Evolutionary conservation across 2,797 vertebrate species (phyloP).

Genomic region (Borostomias antarcticus): DNA sequence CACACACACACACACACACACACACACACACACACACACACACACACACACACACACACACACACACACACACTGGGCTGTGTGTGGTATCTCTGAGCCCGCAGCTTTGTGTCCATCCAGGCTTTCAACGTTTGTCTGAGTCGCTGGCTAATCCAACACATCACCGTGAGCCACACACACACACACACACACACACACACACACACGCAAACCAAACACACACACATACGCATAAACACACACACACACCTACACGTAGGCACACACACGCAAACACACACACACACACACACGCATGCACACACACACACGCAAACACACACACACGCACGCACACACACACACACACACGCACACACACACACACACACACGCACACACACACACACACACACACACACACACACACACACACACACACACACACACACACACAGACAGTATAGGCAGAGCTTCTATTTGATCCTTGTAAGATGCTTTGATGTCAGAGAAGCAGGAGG

Average conservation of each 20-base stretch:
- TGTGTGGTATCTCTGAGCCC: background rate
- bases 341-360: background rate
- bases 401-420: background rate
- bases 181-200: too few relatives aligned
- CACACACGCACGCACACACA: background rate
- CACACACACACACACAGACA: background rate
- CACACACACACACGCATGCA: background rate
- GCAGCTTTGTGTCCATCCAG: background rate
- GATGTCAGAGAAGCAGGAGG: background rate
- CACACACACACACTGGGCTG: background rate
- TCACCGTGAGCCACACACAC: too few relatives aligned
- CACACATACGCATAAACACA: too few relatives aligned
- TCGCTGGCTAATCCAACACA: background rate
- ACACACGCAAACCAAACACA: too few relatives aligned
- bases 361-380: background rate
- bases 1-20: too few relatives aligned
- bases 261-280: too few relatives aligned
- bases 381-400: background rate
- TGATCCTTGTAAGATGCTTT: background rate
- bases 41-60: too few relatives aligned
- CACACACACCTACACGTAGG: too few relatives aligned
- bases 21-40: too few relatives aligned
- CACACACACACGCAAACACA: background rate
- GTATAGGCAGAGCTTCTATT: background rate
- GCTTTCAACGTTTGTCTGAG: background rate